A percentile compares a stretch with the other conserved stretches of the same genome.
These are phyloP conservation scores for Charadrius vociferus DNA, from an alignment of 2,113 vertebrate genomes.

Conservation along the genomic window DNA sequence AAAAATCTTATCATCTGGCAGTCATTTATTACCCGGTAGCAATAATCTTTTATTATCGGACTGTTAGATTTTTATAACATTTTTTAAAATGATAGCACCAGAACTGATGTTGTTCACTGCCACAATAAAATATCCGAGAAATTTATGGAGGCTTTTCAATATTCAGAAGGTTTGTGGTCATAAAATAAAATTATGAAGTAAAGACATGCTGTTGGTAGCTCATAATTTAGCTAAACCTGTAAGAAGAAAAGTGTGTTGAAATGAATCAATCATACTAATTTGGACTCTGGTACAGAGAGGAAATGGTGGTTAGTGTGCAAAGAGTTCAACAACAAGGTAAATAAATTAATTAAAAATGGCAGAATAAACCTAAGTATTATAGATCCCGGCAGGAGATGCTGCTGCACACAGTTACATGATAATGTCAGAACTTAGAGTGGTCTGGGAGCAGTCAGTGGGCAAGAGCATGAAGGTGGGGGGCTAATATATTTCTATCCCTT, in stretches of 20 bases:
- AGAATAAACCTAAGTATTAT: not conserved
- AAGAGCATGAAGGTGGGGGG: not conserved
- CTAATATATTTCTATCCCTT: not conserved
- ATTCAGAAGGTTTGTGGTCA: not conserved
- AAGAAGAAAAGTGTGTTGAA: not conserved
- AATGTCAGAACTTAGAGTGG: not conserved
- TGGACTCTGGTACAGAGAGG: not conserved
- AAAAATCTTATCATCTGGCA: constrained; percentile 30
- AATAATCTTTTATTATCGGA: constrained; percentile 51
- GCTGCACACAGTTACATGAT: not conserved
- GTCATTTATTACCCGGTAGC: constrained; percentile 19
- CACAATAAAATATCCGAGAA: constrained; percentile 15
- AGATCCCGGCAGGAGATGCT: not conserved
- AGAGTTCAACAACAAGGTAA: not conserved
- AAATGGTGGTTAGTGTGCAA: not conserved
- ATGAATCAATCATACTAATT: not conserved
- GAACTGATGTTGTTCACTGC: constrained; percentile 25
- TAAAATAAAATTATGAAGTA: constrained; percentile 20
- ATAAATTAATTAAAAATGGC: not conserved
- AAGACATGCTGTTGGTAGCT: constrained; percentile 8
- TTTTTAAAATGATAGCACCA: constrained; percentile 25
- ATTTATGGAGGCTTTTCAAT: constrained; percentile 44
- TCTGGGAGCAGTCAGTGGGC: not conserved
- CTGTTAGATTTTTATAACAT: constrained; percentile 40
- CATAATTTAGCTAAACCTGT: constrained; percentile 8